phyloP scores from a whole-genome alignment of 2,888 invertebrate species.

The Plemyria rubiginata region DNA sequence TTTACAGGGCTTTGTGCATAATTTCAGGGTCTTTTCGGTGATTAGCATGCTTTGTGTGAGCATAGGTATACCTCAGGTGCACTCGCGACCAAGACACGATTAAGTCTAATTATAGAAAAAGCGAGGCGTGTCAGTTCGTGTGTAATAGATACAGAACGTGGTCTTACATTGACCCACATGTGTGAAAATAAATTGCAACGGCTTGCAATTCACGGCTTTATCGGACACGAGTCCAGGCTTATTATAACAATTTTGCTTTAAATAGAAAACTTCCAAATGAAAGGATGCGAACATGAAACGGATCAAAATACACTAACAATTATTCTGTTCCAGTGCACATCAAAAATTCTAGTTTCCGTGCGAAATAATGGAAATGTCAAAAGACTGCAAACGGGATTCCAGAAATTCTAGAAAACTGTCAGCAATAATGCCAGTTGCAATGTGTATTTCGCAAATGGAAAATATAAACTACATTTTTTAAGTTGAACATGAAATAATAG shows the following conservation, averaged over 20 bases:
- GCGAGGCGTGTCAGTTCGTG: slow-evolving; percentile 64
- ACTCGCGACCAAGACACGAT: slow-evolving; percentile 55
- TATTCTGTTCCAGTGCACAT: slow-evolving; percentile 4
- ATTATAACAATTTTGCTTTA: neutral
- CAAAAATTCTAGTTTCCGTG: slow-evolving; percentile 8
- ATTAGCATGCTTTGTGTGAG: neutral
- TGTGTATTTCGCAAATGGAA: neutral
- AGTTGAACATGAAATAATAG: neutral
- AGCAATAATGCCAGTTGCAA: neutral
- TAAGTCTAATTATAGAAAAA: slow-evolving; percentile 65
- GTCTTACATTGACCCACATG: slow-evolving; percentile 80
- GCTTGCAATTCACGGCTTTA: slow-evolving; percentile 54
- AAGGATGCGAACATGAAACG: neutral
- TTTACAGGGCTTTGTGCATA: neutral
- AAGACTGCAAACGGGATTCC: slow-evolving; percentile 7
- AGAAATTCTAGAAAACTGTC: slow-evolving; percentile 3
- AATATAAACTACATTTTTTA: neutral
- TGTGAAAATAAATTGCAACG: slow-evolving; percentile 69
- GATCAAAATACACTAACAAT: neutral
- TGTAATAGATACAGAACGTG: slow-evolving; percentile 56
- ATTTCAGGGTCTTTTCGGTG: slow-evolving; percentile 11
- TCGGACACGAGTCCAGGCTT: slow-evolving; percentile 56
- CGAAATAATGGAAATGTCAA: slow-evolving; percentile 17
- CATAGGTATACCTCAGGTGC: slow-evolving; percentile 20
- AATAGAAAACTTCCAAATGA: slow-evolving; percentile 1